Conservation (phyloP, 1,140 invertebrate genomes). For the Megalopta genalis region DNA sequence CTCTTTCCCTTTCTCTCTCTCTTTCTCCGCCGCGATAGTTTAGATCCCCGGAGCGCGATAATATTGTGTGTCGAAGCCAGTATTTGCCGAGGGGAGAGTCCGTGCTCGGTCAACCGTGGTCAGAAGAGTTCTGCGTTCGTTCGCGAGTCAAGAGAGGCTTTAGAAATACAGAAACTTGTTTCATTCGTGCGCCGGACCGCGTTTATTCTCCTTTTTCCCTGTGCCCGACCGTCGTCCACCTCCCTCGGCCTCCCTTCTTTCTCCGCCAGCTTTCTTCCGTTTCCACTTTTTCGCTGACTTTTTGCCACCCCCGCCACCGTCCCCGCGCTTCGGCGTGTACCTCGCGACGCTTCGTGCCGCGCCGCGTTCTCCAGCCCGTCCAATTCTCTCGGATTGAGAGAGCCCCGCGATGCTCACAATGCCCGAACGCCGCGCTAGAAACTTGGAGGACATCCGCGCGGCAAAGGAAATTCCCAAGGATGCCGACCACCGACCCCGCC, state of each 20-base stretch:
- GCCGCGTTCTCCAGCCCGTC: neutral
- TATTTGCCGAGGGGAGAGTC: constrained; percentile 63
- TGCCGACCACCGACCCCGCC: no score
- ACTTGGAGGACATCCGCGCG: no score
- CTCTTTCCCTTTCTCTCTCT: no score
- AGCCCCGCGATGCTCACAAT: no score
- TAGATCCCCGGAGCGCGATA: constrained; percentile 69
- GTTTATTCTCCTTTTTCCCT: constrained; percentile 25
- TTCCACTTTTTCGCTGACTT: neutral
- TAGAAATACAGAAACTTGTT: constrained; percentile 70
- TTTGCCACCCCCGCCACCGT: neutral
- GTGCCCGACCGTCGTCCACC: neutral
- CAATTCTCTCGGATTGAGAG: neutral
- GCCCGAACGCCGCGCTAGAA: no score
- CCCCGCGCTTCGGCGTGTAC: neutral
- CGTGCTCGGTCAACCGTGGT: constrained; percentile 22
- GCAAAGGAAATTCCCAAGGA: no score
- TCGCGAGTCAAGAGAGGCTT: constrained; percentile 49
- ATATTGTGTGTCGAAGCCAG: constrained; percentile 68
- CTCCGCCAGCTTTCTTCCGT: neutral
- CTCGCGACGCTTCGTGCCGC: neutral
- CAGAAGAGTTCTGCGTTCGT: constrained; percentile 21
- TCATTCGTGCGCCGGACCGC: constrained; percentile 34
- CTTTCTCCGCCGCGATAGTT: constrained; percentile 54
- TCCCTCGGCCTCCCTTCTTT: neutral